A percentile compares a stretch with the other conserved stretches of the same genome.
These are phyloP conservation scores for Steromphala cineraria DNA, from an alignment of 2,888 invertebrate species.

Conservation along the genomic window DNA sequence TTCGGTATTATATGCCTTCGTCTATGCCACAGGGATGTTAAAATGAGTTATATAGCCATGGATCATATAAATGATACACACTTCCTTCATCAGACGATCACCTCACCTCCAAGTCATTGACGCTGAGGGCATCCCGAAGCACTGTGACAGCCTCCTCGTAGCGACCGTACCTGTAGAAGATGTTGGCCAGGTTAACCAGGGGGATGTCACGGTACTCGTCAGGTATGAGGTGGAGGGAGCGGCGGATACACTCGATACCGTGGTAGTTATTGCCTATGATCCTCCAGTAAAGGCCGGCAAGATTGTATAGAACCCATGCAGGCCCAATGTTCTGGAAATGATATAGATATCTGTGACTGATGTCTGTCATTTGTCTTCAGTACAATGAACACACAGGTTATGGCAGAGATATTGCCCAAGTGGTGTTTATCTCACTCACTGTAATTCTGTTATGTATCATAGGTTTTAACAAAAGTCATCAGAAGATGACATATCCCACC, in stretches of 20 bases:
- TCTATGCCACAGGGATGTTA: too few relatives aligned
- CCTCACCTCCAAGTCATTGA: slow-evolving; percentile 81
- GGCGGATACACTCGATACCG: slow-evolving; percentile 83
- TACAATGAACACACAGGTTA: too few relatives aligned
- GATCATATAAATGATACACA: too few relatives aligned
- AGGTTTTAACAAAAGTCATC: too few relatives aligned
- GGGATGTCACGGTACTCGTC: slow-evolving; percentile 82
- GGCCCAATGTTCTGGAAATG: slow-evolving; percentile 82
- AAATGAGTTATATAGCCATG: too few relatives aligned
- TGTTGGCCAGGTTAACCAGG: slow-evolving; percentile 83
- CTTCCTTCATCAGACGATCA: too few relatives aligned
- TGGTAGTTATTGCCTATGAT: slow-evolving; percentile 83
- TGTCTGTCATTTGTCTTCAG: too few relatives aligned
- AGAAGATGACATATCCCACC: too few relatives aligned
- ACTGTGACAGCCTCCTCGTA: slow-evolving; percentile 81
- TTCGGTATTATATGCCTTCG: too few relatives aligned
- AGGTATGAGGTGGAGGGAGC: slow-evolving; percentile 80
- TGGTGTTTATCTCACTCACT: too few relatives aligned
- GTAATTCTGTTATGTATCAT: too few relatives aligned
- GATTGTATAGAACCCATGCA: slow-evolving; percentile 83
- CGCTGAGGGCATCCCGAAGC: slow-evolving; percentile 80
- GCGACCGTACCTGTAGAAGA: slow-evolving; percentile 79
- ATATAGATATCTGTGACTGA: slow-evolving; percentile 26
- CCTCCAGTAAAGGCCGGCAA: slow-evolving; percentile 88
- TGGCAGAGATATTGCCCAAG: too few relatives aligned